These are phyloP conservation scores for Emys orbicularis DNA, from an alignment of 2,797 vertebrate genomes.

Conservation along the genomic window DNA sequence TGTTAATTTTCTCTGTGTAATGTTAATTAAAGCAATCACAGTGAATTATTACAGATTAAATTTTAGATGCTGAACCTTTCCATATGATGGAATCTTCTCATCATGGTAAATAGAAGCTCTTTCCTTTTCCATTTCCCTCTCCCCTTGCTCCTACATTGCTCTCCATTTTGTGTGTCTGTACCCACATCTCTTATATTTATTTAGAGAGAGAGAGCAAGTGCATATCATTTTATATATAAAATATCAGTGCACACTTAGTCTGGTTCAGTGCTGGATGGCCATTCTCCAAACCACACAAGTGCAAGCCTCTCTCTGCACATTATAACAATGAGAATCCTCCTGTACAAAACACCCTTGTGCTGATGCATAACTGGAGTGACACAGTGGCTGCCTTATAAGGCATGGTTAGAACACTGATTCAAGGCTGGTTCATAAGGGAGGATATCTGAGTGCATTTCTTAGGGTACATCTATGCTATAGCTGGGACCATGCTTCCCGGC, in stretches of 20 bases:
- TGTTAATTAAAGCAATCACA: slow-evolving; percentile 61
- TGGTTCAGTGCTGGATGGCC: neutral
- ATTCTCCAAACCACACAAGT: neutral
- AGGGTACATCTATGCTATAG: no score
- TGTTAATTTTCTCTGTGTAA: neutral
- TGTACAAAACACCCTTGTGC: neutral
- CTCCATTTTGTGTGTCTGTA: neutral
- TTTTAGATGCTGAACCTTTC: slow-evolving; percentile 51
- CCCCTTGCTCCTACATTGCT: slow-evolving; percentile 10
- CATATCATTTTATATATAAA: neutral
- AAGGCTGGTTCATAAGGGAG: neutral
- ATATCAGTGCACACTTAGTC: neutral
- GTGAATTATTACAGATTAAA: slow-evolving; percentile 49
- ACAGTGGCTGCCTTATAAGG: neutral
- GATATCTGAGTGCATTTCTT: neutral
- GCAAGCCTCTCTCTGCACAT: neutral
- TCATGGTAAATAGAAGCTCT: neutral
- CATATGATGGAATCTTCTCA: slow-evolving; percentile 11
- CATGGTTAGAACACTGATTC: neutral
- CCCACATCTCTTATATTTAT: neutral
- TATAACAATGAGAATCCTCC: neutral
- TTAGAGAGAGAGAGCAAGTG: neutral
- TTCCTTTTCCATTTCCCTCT: slow-evolving; percentile 26
- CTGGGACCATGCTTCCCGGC: no score
- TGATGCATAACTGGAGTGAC: neutral